Evolutionary conservation across 2,113 vertebrate species (phyloP).

Genomic region (Neogale vison): DNA sequence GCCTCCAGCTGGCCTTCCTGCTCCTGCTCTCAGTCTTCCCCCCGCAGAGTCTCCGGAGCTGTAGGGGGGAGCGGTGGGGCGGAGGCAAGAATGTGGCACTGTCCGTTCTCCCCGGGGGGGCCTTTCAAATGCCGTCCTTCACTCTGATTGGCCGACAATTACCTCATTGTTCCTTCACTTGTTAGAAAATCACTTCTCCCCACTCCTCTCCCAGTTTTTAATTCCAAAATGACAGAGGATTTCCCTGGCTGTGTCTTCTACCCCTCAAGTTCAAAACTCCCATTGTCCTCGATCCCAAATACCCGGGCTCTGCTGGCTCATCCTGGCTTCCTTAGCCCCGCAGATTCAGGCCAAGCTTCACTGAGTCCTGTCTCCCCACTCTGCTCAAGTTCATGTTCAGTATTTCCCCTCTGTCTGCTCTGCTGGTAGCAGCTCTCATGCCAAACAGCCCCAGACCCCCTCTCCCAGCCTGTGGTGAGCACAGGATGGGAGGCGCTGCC

Average conservation of each 20-base stretch:
- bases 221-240: not conserved
- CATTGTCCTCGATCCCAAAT: not conserved
- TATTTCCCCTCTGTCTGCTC: not conserved
- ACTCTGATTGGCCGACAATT: slow-evolving; percentile 61
- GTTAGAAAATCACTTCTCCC: not conserved
- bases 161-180: slow-evolving; percentile 61
- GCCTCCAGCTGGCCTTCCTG: not conserved
- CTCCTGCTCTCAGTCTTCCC: fast-evolving
- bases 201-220: not conserved
- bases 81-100: not conserved
- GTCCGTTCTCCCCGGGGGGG: not conserved
- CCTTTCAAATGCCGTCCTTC: slow-evolving; percentile 21
- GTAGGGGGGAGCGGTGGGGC: not conserved
- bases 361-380: not conserved
- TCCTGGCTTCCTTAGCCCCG: slow-evolving; percentile 55
- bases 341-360: slow-evolving; percentile 44
- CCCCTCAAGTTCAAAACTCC: slow-evolving; percentile 33
- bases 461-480: not conserved
- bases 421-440: not conserved
- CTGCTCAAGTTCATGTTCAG: not conserved
- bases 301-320: not conserved
- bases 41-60: not conserved
- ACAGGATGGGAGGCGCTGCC: slow-evolving; percentile 9
- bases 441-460: not conserved
- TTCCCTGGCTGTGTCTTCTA: not conserved